phyloP scores from a whole-genome alignment of 2,113 vertebrate species.

The Dipodomys ordii region DNA sequence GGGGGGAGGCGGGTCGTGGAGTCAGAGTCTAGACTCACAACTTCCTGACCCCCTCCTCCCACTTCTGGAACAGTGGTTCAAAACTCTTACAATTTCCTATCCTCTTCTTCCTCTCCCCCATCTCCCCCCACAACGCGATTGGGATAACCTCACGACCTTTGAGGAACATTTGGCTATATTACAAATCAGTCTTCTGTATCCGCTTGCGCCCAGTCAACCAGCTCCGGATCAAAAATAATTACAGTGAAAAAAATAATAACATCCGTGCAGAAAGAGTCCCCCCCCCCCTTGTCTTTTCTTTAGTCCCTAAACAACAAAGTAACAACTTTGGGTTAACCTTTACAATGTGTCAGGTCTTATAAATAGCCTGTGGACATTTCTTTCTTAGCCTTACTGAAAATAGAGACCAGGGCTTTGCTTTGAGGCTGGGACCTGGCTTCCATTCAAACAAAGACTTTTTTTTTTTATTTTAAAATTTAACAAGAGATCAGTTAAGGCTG shows the following conservation, averaged over 20 bases:
- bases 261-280: background rate
- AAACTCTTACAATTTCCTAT: background rate
- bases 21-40: background rate
- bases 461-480: too few species aligned
- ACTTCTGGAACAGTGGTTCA: background rate
- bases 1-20: background rate
- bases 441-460: background rate
- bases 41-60: background rate
- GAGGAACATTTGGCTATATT: constrained; percentile 5
- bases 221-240: background rate
- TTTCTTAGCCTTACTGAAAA: background rate
- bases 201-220: background rate
- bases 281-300: too few species aligned
- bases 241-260: background rate
- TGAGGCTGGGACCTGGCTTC: background rate
- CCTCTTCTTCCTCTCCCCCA: background rate
- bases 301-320: too few species aligned
- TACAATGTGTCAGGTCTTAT: too few species aligned
- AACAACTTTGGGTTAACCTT: too few species aligned
- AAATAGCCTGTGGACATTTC: background rate
- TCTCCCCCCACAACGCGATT: background rate
- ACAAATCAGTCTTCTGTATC: background rate
- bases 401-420: too few species aligned
- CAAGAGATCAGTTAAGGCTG: too few species aligned
- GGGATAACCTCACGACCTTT: background rate